Evolutionary conservation across 2,888 invertebrate species (phyloP), one percentile per base, ranked within the genome.

Genomic region (Omphaloscelis lunosa): DNA sequence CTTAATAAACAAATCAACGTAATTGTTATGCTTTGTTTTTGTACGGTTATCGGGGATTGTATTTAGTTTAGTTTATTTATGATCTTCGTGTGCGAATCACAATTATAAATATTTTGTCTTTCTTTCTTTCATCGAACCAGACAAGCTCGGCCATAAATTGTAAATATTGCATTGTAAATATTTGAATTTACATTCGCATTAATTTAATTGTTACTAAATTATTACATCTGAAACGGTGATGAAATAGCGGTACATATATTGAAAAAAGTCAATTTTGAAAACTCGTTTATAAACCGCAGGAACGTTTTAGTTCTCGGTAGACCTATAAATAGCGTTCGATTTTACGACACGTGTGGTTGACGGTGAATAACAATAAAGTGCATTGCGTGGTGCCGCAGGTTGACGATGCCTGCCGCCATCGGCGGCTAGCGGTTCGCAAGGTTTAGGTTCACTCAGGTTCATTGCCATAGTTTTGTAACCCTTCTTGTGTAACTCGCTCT

Each of bases 401-500:
- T 94, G 92, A 69, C 86, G 83, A 87, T 89, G 86, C 82, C 94
- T 94, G 94, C 90, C 89, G 94, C 93, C 92, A 91, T 91, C 93
- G 93, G 93, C 94, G 93, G 86, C 92, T 96, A 96, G 96, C 96
- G 96, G 96, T 95, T 96, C 89, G 95, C 96, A 96, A 95, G 96
- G 95, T 96, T 95, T 94, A 95, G 96, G 97, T 96, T 97, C 95
- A 97, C 91, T 88, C 88, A 93, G 91, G 97, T 96, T 97, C 97
- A 96, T 96, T 97, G 97, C 96, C 97, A 97, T 95, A 97, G 96
- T 97, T 97, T 96, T 96, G 96, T 96, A 96, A 97, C 96, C 96
- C 96, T 95, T 95, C 95, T 97, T 96, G 97, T 97, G 96, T 95
- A 97, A 97, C 96, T 95, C 93, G 95, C 95, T 94, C 93, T 94